Evolutionary conservation across 2,888 invertebrate species (phyloP).

Genomic region (Troides helena): DNA sequence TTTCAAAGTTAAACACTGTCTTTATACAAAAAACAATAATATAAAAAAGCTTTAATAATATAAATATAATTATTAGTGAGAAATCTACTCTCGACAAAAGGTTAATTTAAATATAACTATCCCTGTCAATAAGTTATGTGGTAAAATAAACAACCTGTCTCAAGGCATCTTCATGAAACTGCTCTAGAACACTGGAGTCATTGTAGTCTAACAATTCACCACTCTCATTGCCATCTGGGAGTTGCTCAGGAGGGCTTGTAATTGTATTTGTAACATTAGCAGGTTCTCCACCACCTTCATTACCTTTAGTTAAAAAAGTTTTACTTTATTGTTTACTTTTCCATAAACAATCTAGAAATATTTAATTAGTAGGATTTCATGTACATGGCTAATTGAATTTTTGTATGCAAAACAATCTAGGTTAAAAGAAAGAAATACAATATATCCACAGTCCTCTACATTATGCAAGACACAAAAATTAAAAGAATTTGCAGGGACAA

Average conservation of each 20-base stretch:
- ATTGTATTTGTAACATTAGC: constrained; percentile 52
- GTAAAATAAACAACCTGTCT: constrained; percentile 74
- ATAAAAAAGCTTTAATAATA: no score
- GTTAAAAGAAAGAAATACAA: no score
- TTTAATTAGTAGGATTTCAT: no score
- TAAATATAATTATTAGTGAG: no score
- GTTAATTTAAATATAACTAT: not conserved
- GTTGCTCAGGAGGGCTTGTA: constrained; percentile 53
- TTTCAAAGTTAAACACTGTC: no score
- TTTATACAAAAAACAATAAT: no score
- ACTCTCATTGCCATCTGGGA: constrained; percentile 56
- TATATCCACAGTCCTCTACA: no score
- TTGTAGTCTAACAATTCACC: constrained; percentile 81
- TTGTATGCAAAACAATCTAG: no score
- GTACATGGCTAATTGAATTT: no score
- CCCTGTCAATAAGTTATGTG: not conserved
- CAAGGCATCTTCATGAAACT: constrained; percentile 88
- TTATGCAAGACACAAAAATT: no score
- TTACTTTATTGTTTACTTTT: not conserved
- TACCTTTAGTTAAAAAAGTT: constrained; percentile 37
- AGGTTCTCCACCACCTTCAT: constrained; percentile 71
- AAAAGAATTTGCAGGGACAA: no score
- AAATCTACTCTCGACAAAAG: not conserved
- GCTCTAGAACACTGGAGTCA: constrained; percentile 82
- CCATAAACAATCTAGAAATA: no score